Evolutionary conservation across 2,113 vertebrate species (phyloP).

Genomic region (Himantopus leucocephalus): DNA sequence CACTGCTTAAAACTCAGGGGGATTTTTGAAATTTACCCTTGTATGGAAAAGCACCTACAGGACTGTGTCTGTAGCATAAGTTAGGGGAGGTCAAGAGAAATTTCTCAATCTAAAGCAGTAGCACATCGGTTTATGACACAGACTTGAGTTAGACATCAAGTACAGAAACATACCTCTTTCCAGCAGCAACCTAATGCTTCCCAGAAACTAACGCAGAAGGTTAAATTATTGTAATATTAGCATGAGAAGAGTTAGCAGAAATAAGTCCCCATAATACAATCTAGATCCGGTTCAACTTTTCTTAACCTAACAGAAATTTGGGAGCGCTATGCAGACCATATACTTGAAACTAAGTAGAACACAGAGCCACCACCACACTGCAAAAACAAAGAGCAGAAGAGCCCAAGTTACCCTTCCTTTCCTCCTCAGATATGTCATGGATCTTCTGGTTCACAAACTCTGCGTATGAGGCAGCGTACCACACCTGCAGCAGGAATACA

Average conservation of each 20-base stretch:
- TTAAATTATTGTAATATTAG: background rate
- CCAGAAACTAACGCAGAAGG: background rate
- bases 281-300: background rate
- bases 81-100: background rate
- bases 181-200: background rate
- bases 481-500: conserved; percentile 80
- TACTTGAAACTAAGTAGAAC: background rate
- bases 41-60: background rate
- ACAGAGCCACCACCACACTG: background rate
- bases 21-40: background rate
- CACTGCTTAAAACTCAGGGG: background rate
- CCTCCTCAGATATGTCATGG: conserved; percentile 94
- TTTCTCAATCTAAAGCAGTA: background rate
- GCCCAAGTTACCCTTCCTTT: conserved; percentile 86
- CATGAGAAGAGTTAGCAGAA: background rate
- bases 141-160: background rate
- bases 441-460: conserved; percentile 96
- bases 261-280: background rate
- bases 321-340: background rate
- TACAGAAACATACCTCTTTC: background rate
- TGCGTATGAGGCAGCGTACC: conserved; percentile 96
- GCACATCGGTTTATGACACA: background rate
- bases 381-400: background rate
- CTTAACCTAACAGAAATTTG: background rate
- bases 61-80: background rate